Evolutionary conservation across 2,113 vertebrate genomes (phyloP).

Genomic region (Elgaria multicarinata): DNA sequence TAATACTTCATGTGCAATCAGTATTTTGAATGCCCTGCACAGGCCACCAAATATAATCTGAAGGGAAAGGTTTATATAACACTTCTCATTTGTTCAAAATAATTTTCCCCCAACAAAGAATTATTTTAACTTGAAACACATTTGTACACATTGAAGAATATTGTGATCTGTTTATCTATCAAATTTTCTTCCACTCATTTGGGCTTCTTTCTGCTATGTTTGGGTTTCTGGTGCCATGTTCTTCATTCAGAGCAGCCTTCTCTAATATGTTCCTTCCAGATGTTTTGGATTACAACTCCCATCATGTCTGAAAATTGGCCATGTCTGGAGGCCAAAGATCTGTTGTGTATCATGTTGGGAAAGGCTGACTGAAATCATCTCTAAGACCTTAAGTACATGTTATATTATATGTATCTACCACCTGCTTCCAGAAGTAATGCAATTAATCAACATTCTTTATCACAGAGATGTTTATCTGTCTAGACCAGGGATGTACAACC

Average conservation of each 20-base stretch:
- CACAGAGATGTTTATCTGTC: neutral
- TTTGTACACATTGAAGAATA: neutral
- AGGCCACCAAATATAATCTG: neutral
- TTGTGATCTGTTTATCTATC: neutral
- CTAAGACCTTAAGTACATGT: neutral
- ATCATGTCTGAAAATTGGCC: no score
- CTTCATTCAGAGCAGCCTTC: neutral
- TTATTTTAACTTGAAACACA: neutral
- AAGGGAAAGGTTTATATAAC: neutral
- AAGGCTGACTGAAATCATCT: neutral
- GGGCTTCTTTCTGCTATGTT: neutral
- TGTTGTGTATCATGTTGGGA: no score
- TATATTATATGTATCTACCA: neutral
- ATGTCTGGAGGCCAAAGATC: no score
- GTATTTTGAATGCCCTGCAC: neutral
- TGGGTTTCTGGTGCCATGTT: neutral
- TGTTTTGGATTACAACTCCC: no score
- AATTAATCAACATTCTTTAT: neutral
- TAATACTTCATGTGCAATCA: neutral
- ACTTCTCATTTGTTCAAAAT: neutral
- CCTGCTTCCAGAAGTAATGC: neutral
- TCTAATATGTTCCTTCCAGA: no score
- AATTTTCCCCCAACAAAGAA: neutral
- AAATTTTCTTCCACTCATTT: neutral
- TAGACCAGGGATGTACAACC: neutral